These are phyloP conservation scores for Hormaphis cornu DNA, from an alignment of 1,140 invertebrate genomes.

Conservation along the genomic window DNA sequence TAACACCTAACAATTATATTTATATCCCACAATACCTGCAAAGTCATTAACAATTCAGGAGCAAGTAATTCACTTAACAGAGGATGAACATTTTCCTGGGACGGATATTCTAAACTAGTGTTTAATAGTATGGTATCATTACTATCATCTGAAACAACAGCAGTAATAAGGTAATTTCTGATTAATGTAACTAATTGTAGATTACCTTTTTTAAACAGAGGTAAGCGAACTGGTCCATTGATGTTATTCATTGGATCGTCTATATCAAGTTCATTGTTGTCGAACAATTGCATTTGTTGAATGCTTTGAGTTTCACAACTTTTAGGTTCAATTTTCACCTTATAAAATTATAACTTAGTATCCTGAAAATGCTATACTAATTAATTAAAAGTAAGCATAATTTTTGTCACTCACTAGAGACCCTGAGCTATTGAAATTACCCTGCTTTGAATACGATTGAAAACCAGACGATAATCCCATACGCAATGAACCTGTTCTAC, in stretches of 20 bases:
- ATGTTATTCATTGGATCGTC: constrained; percentile 1
- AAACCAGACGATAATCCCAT: constrained; percentile 17
- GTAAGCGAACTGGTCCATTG: constrained; percentile 10
- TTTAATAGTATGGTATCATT: background rate
- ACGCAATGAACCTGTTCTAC: background rate
- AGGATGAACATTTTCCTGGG: constrained; percentile 7
- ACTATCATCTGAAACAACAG: constrained; percentile 8
- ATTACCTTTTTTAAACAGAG: constrained; percentile 2
- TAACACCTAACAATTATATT: background rate
- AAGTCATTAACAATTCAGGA: constrained; percentile 6
- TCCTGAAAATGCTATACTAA: too few relatives aligned
- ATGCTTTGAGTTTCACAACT: constrained; percentile 15
- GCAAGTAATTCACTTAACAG: background rate
- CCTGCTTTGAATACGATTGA: constrained; percentile 8
- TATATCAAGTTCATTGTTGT: constrained; percentile 8
- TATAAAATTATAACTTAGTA: too few relatives aligned
- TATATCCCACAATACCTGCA: background rate
- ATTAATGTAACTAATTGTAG: background rate
- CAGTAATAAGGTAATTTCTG: background rate
- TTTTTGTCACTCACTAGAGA: background rate
- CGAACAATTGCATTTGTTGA: constrained; percentile 5
- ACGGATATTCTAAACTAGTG: constrained; percentile 17
- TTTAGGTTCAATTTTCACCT: constrained; percentile 3
- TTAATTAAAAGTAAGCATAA: background rate
- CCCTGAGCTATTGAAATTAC: constrained; percentile 14